A percentile compares a stretch with the other conserved stretches of the same genome.
Conservation (phyloP, 2,797 vertebrate species). For the Hemitrygon akajei region DNA sequence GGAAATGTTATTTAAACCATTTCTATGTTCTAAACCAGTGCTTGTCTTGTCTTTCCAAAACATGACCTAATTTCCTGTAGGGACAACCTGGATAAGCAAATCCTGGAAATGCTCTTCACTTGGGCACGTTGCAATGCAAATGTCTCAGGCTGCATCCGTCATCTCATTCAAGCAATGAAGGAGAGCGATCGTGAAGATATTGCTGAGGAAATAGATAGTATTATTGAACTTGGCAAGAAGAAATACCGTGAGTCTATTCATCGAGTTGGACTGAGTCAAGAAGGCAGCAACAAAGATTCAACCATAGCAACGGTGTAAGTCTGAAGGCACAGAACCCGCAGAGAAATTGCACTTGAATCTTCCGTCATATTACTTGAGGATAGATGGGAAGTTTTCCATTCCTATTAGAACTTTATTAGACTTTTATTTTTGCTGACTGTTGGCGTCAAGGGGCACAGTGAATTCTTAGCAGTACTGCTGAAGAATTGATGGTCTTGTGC, state of each 20-base stretch:
- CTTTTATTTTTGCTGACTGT: background rate
- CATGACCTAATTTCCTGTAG: conserved; percentile 50
- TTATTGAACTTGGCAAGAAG: conserved; percentile 72
- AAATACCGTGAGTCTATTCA: conserved; percentile 80
- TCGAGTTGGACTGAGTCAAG: conserved; percentile 72
- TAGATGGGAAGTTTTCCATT: background rate
- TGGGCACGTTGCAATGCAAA: conserved; percentile 74
- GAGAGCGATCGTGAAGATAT: conserved; percentile 77
- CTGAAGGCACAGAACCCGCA: too few species aligned
- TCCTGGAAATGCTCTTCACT: conserved; percentile 82
- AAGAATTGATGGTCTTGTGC: background rate
- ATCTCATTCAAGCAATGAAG: conserved; percentile 69
- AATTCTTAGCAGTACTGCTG: background rate
- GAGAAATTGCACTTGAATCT: background rate
- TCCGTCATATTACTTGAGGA: background rate
- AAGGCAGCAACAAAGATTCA: conserved; percentile 31
- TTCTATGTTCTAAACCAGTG: background rate
- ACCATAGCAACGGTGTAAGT: conserved; percentile 8
- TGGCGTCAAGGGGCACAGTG: background rate
- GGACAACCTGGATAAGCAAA: conserved; percentile 72
- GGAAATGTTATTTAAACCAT: background rate
- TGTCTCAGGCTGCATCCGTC: conserved; percentile 59
- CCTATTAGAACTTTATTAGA: background rate
- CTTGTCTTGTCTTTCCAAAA: conserved; percentile 26
- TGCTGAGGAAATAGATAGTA: conserved; percentile 75